phyloP scores from a whole-genome alignment of 2,888 invertebrate genomes.

The Achlya flavicornis region DNA sequence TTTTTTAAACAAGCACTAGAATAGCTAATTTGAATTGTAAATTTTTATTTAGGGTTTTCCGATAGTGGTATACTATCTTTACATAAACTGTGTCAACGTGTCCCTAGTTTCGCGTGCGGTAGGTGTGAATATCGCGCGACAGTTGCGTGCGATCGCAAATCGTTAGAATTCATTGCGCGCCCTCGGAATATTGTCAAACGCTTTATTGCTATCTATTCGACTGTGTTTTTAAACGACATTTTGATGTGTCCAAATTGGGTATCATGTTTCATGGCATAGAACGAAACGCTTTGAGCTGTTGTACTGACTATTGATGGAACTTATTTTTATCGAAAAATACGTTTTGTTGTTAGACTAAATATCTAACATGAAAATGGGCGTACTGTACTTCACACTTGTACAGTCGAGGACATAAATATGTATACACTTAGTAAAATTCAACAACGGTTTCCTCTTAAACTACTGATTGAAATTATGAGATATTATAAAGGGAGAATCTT shows the following conservation, averaged over 20 bases:
- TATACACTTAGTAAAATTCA: too few species aligned
- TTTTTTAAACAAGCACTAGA: too few species aligned
- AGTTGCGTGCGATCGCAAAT: constrained; percentile 28
- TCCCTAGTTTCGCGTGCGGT: constrained; percentile 24
- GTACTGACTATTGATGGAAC: not conserved
- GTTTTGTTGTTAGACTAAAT: not conserved
- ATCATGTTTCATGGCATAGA: constrained; percentile 7
- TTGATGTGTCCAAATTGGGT: constrained; percentile 8
- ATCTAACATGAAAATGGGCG: too few species aligned
- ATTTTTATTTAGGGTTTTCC: not conserved
- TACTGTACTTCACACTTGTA: too few species aligned
- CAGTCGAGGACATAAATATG: too few species aligned
- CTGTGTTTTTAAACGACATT: constrained; percentile 33
- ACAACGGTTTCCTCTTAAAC: too few species aligned
- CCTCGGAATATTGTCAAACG: constrained; percentile 35
- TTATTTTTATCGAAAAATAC: not conserved
- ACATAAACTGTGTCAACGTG: constrained; percentile 12
- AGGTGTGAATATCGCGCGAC: constrained; percentile 29
- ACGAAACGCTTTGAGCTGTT: constrained; percentile 4
- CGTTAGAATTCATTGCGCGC: constrained; percentile 44
- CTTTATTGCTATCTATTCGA: constrained; percentile 36
- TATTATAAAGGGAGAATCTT: too few species aligned
- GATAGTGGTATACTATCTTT: not conserved
- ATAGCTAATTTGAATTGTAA: too few species aligned
- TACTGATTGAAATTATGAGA: too few species aligned